These are phyloP conservation scores for Dascillus cervinus DNA, from an alignment of 2,888 invertebrate species.

Conservation along the genomic window DNA sequence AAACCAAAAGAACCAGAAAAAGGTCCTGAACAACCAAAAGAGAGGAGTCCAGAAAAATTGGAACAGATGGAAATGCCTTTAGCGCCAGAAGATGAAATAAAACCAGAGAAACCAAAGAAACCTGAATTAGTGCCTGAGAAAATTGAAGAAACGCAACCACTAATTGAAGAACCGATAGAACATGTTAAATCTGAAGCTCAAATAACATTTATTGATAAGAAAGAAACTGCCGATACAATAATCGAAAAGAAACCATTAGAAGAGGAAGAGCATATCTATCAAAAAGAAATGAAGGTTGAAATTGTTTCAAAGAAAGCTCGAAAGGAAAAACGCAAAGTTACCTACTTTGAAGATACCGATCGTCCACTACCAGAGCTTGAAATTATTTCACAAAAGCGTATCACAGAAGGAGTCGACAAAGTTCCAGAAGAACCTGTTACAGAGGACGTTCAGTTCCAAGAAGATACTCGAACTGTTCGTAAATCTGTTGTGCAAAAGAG, in stretches of 20 bases:
- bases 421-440: constrained; percentile 46
- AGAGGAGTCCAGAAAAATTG: constrained; percentile 15
- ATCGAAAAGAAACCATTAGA: constrained; percentile 18
- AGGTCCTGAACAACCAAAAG: constrained; percentile 3
- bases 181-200: constrained; percentile 43
- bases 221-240: constrained; percentile 20
- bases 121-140: constrained; percentile 32
- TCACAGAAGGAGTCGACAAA: constrained; percentile 46
- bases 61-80: constrained; percentile 19
- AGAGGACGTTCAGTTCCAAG: constrained; percentile 41
- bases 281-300: constrained; percentile 51
- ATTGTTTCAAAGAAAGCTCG: constrained; percentile 45
- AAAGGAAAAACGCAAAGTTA: constrained; percentile 41
- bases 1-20: constrained; percentile 19
- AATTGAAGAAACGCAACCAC: constrained; percentile 29
- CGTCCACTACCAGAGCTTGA: constrained; percentile 52
- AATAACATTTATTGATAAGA: constrained; percentile 41
- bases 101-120: constrained; percentile 17
- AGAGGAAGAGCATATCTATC: constrained; percentile 40
- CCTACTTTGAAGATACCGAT: constrained; percentile 46
- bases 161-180: constrained; percentile 29
- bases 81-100: constrained; percentile 15
- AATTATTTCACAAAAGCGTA: constrained; percentile 51
- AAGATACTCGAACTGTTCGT: constrained; percentile 33
- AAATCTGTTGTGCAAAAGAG: constrained; percentile 36